Conservation (phyloP, 2,888 invertebrate species). For the Perizoma flavofasciatum region DNA sequence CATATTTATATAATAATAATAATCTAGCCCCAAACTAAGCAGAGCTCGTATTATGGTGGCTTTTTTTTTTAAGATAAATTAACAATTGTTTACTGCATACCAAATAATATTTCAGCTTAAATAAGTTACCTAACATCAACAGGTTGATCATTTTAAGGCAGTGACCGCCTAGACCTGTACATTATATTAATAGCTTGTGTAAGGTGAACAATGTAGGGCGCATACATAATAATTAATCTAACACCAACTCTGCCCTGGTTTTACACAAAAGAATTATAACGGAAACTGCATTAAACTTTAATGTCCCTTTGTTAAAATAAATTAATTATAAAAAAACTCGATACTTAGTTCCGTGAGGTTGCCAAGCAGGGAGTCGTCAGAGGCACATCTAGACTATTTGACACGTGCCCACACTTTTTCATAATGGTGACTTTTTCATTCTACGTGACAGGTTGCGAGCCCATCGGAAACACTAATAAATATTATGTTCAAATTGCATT, state of each 20-base stretch:
- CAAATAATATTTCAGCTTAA: too few species aligned
- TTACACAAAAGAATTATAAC: conserved; percentile 16
- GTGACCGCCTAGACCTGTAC: conserved; percentile 6
- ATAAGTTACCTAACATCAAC: conserved; percentile 1
- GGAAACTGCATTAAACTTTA: conserved; percentile 18
- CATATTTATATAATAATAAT: background rate
- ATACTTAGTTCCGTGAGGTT: too few species aligned
- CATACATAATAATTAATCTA: conserved; percentile 15
- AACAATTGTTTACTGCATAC: too few species aligned
- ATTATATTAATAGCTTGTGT: conserved; percentile 1
- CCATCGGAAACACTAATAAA: too few species aligned
- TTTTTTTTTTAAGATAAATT: too few species aligned
- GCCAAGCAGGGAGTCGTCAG: too few species aligned
- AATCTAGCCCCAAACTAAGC: too few species aligned
- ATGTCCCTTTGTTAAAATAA: conserved; percentile 14
- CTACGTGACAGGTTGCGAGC: too few species aligned
- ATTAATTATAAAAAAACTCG: background rate
- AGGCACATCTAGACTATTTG: too few species aligned
- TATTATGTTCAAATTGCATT: too few species aligned
- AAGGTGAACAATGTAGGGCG: conserved; percentile 13
- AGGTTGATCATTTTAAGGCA: conserved; percentile 16
- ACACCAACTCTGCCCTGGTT: conserved; percentile 6
- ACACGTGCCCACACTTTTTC: too few species aligned
- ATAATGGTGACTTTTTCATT: too few species aligned
- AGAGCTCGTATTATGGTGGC: background rate